Percentiles rank a stretch among this genome's conserved stretches.
Evolutionary conservation across 2,113 vertebrate genomes (phyloP).

Genomic region (Hyperoodon ampullatus): DNA sequence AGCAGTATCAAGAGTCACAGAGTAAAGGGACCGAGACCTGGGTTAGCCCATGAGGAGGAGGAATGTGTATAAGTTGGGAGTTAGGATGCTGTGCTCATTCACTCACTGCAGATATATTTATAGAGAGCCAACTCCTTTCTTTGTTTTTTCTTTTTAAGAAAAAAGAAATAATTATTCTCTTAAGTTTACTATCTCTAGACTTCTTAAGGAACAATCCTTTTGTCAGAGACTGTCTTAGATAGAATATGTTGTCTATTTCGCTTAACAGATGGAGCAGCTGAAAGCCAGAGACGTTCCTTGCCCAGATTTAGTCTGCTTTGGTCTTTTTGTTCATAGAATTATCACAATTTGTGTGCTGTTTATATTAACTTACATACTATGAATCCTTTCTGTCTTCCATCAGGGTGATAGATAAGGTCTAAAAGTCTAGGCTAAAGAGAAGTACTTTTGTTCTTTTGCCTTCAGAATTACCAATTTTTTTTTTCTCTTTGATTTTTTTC

Average conservation of each 20-base stretch:
- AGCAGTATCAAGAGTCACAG: neutral
- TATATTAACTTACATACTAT: neutral
- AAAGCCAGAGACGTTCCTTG: neutral
- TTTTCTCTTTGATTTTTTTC: slow-evolving; percentile 5
- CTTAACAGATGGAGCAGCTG: neutral
- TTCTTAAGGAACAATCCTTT: neutral
- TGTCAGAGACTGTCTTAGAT: neutral
- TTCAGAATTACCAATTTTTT: slow-evolving; percentile 1
- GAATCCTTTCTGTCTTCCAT: neutral
- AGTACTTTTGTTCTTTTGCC: neutral
- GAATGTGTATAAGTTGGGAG: neutral
- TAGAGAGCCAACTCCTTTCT: neutral
- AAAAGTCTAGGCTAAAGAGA: neutral
- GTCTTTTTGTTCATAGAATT: slow-evolving; percentile 5
- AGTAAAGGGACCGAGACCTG: neutral
- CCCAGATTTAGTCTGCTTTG: neutral
- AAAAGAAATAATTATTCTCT: neutral
- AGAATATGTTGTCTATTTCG: neutral
- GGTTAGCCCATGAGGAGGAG: neutral
- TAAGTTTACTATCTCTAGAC: neutral
- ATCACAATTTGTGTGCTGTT: neutral
- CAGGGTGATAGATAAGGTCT: neutral
- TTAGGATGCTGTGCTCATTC: neutral
- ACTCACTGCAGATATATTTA: neutral
- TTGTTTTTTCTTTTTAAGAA: neutral